Evolutionary conservation across 1,140 invertebrate species (phyloP).

Genomic region (Euura lappo): DNA sequence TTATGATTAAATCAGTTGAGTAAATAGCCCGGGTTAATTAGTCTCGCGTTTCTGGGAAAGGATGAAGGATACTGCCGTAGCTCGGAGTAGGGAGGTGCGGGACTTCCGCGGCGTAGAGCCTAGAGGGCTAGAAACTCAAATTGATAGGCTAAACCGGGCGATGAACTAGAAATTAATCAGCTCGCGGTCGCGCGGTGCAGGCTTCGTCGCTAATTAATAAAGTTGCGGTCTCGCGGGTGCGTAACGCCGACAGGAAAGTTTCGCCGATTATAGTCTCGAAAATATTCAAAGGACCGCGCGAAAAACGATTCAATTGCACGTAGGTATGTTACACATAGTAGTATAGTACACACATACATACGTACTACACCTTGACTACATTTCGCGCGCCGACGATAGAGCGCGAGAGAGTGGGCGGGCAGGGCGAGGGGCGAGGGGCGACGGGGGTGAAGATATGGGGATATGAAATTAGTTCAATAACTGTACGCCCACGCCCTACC

Average conservation of each 20-base stretch:
- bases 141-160: not conserved
- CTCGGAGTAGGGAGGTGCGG: no score
- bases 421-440: not conserved
- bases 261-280: no score
- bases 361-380: no score
- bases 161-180: not conserved
- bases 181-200: no score
- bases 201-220: not conserved
- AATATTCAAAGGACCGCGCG: no score
- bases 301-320: no score
- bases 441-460: not conserved
- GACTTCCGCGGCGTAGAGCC: not conserved
- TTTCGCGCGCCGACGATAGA: not conserved
- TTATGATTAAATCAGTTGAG: no score
- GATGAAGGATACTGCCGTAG: no score
- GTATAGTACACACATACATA: no score
- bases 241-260: not conserved
- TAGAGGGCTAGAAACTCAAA: not conserved
- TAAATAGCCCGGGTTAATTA: not conserved
- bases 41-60: not conserved
- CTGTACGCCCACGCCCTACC: conserved; percentile 6
- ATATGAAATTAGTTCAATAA: conserved; percentile 6
- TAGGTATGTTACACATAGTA: no score
- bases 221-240: not conserved
- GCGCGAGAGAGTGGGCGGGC: not conserved